Conservation (phyloP, 1,140 invertebrate genomes). For the Drosophila punjabiensis region DNA sequence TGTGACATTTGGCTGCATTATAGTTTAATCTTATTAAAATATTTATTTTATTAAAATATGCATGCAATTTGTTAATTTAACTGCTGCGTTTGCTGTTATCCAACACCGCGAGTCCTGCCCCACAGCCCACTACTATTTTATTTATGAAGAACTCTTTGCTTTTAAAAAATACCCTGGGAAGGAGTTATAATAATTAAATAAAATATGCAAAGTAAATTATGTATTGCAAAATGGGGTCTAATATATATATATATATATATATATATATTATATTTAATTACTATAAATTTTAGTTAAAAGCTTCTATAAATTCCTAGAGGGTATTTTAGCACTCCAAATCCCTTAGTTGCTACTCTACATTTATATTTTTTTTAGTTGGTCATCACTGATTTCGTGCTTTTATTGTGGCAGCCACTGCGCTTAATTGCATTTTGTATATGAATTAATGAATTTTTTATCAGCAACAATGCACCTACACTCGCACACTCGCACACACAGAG, state of each 20-base stretch:
- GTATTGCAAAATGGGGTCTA: too few species aligned
- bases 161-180: constrained; percentile 50
- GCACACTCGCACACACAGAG: constrained; percentile 19
- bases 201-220: background rate
- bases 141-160: constrained; percentile 56
- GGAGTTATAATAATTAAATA: too few species aligned
- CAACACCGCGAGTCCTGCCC: background rate
- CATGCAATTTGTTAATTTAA: constrained; percentile 84
- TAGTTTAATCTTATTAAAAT: constrained; percentile 85
- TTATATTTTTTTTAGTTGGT: constrained; percentile 48
- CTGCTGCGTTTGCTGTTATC: constrained; percentile 67
- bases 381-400: constrained; percentile 55
- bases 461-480: constrained; percentile 54
- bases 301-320: background rate
- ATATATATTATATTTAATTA: background rate
- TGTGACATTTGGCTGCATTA: constrained; percentile 81
- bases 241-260: background rate
- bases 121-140: constrained; percentile 48
- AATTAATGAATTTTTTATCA: constrained; percentile 84
- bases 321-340: constrained; percentile 6
- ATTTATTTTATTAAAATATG: constrained; percentile 84
- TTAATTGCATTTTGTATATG: constrained; percentile 84
- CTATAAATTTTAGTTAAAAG: too few species aligned
- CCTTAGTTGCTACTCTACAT: constrained; percentile 7
- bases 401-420: constrained; percentile 77